A percentile compares a stretch with the other conserved stretches of the same genome.
phyloP scores from a whole-genome alignment of 2,888 invertebrate genomes.

The Lagria hirta region DNA sequence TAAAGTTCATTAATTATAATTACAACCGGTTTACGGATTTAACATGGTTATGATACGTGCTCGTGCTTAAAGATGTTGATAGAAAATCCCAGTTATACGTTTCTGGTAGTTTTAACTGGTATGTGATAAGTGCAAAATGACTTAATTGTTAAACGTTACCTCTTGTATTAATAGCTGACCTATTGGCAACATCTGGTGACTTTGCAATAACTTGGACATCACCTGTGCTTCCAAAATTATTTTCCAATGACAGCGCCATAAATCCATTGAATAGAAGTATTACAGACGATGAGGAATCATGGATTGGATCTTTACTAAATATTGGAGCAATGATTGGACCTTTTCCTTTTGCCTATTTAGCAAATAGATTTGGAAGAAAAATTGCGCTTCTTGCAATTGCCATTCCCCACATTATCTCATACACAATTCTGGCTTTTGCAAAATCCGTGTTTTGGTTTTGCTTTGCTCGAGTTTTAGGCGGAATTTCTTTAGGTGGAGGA shows the following conservation, averaged over 20 bases:
- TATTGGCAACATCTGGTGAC: no score
- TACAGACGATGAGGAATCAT: slow-evolving; percentile 14
- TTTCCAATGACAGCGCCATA: not conserved
- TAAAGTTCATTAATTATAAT: no score
- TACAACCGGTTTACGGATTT: no score
- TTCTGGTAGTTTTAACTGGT: no score
- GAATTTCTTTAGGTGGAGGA: slow-evolving; percentile 66
- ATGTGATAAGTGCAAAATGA: no score
- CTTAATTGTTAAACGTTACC: no score
- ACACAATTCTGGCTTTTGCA: slow-evolving; percentile 32
- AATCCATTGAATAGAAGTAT: slow-evolving; percentile 13
- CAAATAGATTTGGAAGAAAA: slow-evolving; percentile 67
- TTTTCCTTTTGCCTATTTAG: slow-evolving; percentile 60
- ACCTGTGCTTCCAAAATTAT: slow-evolving; percentile 11
- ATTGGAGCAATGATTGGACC: slow-evolving; percentile 12
- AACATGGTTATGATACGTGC: no score
- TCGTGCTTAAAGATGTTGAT: no score
- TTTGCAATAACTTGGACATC: slow-evolving; percentile 18
- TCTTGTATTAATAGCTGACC: no score
- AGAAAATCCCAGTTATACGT: no score
- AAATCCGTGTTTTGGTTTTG: slow-evolving; percentile 44
- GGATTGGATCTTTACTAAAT: slow-evolving; percentile 16
- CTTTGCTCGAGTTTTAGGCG: slow-evolving; percentile 61
- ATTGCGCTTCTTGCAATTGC: slow-evolving; percentile 63
- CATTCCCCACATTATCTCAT: slow-evolving; percentile 63